phyloP scores from a whole-genome alignment of 2,113 vertebrate genomes.

The Sylvilagus bachmani region DNA sequence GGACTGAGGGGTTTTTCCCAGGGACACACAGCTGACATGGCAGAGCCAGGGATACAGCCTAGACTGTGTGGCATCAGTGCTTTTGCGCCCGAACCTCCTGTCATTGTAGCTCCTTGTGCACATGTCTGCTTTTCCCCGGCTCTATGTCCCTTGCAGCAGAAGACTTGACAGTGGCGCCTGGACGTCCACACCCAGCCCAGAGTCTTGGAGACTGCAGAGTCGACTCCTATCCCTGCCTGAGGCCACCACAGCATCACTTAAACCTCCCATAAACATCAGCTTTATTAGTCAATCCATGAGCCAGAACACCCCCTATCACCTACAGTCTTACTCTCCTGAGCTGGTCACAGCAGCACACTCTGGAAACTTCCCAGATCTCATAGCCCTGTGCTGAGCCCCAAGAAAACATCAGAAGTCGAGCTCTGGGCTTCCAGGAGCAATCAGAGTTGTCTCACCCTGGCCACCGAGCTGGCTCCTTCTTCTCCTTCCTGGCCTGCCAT shows the following conservation, averaged over 20 bases:
- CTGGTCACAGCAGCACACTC: neutral
- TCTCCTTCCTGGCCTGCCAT: neutral
- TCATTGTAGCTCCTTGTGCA: neutral
- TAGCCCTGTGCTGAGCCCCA: neutral
- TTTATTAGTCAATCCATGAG: neutral
- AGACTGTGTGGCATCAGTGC: rapidly evolving
- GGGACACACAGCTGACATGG: neutral
- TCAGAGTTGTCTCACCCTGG: too few species aligned
- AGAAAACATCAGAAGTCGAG: neutral
- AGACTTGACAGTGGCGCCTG: neutral
- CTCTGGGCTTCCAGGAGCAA: neutral
- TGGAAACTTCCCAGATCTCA: neutral
- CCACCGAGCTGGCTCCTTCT: neutral
- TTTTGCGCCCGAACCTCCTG: neutral
- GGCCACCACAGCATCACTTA: neutral
- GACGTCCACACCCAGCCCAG: neutral
- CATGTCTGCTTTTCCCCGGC: neutral
- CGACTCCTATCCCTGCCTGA: neutral
- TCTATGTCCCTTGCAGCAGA: neutral
- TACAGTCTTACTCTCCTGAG: rapidly evolving
- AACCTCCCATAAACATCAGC: neutral
- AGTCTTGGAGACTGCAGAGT: neutral
- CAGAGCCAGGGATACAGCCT: neutral
- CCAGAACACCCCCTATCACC: neutral
- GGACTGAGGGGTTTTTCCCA: neutral